A percentile compares a stretch with the other conserved stretches of the same genome.
phyloP scores from a whole-genome alignment of 2,113 vertebrate genomes.

The Chaetorhynchus papuensis region DNA sequence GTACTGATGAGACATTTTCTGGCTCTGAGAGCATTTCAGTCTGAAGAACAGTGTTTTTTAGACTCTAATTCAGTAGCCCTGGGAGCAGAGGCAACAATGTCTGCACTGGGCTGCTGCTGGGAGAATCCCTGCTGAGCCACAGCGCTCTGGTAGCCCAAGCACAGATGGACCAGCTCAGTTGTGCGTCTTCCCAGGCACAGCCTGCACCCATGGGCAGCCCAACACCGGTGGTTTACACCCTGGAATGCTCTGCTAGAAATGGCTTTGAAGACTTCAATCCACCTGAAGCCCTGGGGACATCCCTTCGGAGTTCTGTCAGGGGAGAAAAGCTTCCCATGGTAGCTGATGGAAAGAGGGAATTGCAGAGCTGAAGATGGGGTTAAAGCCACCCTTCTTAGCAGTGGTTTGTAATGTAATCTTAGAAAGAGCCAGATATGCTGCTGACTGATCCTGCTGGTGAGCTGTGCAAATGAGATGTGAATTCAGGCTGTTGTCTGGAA shows the following conservation, averaged over 20 bases:
- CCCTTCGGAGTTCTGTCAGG: not conserved
- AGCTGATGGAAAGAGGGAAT: not conserved
- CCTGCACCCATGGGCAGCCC: not conserved
- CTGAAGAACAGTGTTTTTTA: not conserved
- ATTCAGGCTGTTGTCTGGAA: not conserved
- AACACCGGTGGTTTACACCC: rapidly evolving
- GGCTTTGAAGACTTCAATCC: not conserved
- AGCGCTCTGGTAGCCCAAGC: not conserved
- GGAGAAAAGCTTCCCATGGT: not conserved
- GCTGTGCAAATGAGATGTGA: not conserved
- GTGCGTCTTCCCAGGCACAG: not conserved
- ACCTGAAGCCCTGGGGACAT: not conserved
- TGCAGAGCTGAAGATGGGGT: not conserved
- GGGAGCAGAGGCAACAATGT: not conserved
- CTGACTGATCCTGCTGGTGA: not conserved
- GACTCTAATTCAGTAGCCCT: not conserved
- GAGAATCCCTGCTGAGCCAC: not conserved
- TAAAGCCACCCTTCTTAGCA: not conserved
- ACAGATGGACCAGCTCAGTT: not conserved
- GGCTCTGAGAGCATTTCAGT: not conserved
- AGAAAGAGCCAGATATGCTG: not conserved
- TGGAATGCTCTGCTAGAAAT: not conserved
- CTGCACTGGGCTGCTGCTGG: not conserved
- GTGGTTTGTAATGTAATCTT: not conserved
- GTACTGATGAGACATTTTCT: not conserved